These are phyloP conservation scores for Athene cunicularia DNA, from an alignment of 2,113 vertebrate species.

Conservation along the genomic window DNA sequence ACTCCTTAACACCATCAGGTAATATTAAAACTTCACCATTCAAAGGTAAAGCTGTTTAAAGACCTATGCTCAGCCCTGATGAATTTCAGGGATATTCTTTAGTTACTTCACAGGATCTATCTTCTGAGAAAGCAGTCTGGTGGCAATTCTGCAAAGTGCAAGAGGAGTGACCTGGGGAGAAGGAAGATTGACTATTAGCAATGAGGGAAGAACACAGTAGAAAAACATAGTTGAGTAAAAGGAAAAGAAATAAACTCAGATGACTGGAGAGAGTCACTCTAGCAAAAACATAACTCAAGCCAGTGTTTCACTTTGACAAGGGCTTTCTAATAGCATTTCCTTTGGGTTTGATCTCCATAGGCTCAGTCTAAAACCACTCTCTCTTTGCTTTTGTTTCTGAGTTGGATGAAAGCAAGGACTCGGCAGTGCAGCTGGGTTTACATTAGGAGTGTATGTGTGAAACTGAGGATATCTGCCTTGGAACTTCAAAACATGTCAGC, in stretches of 20 bases:
- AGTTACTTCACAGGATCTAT: neutral
- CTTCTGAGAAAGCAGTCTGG: neutral
- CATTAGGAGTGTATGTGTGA: conserved; percentile 1
- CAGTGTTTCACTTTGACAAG: neutral
- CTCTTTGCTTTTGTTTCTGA: neutral
- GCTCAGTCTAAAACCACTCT: neutral
- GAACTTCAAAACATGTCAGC: neutral
- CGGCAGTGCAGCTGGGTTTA: conserved; percentile 24
- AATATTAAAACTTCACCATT: neutral
- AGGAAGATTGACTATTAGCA: neutral
- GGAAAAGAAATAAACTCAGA: neutral
- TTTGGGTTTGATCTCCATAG: neutral
- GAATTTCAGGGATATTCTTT: neutral
- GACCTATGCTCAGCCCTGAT: neutral
- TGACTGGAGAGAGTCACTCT: neutral
- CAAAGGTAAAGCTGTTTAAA: neutral
- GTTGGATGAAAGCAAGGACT: neutral
- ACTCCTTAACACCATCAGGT: neutral
- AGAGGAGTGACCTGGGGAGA: neutral
- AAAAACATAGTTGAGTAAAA: neutral
- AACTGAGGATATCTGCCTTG: neutral
- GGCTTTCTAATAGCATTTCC: neutral
- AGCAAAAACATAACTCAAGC: neutral
- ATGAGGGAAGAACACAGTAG: neutral
- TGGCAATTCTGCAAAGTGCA: neutral